phyloP scores from a whole-genome alignment of 2,888 invertebrate genomes.

The Cosmopolites sordidus region DNA sequence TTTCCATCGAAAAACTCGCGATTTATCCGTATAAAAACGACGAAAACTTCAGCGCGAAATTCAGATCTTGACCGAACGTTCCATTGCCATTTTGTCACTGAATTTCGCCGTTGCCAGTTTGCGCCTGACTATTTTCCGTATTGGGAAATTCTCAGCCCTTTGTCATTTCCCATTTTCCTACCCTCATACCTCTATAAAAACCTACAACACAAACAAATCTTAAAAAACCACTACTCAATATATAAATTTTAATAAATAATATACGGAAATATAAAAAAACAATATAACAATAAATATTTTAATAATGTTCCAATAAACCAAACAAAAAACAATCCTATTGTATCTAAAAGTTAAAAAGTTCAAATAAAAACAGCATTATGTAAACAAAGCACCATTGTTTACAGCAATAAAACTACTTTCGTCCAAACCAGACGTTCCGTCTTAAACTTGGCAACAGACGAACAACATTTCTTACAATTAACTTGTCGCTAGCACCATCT shows the following conservation, averaged over 20 bases:
- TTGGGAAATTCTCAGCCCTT: neutral
- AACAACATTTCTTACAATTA: neutral
- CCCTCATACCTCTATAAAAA: too few relatives aligned
- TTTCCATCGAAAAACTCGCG: conserved; percentile 37
- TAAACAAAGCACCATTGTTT: too few relatives aligned
- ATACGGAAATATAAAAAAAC: neutral
- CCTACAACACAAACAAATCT: too few relatives aligned
- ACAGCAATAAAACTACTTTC: too few relatives aligned
- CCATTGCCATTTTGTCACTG: conserved; percentile 52
- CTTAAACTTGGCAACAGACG: neutral
- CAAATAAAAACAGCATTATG: too few relatives aligned
- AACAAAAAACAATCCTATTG: too few relatives aligned
- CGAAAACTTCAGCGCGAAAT: conserved; percentile 46
- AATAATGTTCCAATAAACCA: neutral
- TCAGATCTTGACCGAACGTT: conserved; percentile 46
- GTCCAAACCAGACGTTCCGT: too few relatives aligned
- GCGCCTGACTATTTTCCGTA: neutral
- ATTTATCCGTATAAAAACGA: conserved; percentile 37
- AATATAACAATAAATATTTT: neutral
- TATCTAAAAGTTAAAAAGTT: too few relatives aligned
- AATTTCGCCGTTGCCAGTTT: conserved; percentile 34
- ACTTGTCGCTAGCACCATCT: neutral
- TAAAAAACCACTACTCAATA: neutral
- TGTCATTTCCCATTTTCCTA: neutral
- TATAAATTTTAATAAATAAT: neutral